Conservation (phyloP, 2,797 vertebrate genomes). For the Leptodactylus fallax region DNA sequence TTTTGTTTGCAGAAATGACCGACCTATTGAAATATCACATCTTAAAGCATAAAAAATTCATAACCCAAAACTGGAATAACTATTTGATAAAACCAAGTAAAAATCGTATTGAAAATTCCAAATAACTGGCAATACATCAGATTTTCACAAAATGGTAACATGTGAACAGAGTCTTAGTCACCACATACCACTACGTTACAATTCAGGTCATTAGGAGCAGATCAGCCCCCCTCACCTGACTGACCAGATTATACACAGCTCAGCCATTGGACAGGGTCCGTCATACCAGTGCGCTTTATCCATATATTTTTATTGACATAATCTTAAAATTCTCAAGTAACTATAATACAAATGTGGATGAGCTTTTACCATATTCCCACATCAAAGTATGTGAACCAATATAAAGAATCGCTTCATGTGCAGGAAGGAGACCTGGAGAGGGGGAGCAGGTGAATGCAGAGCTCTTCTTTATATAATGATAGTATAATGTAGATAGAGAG, state of each 20-base stretch:
- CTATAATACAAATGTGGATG: neutral
- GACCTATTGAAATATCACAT: no score
- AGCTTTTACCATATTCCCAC: neutral
- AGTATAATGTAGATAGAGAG: no score
- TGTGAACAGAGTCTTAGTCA: neutral
- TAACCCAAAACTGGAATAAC: no score
- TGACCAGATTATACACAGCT: neutral
- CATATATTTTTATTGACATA: constrained; percentile 1
- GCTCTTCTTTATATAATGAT: no score
- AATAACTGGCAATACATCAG: no score
- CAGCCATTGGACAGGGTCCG: neutral
- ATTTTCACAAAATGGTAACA: no score
- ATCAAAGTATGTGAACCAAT: neutral
- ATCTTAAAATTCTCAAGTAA: neutral
- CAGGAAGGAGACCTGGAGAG: neutral
- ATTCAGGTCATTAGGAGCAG: neutral
- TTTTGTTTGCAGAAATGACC: no score
- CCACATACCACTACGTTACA: neutral
- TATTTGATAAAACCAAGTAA: no score
- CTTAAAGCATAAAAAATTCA: no score
- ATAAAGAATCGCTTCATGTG: neutral
- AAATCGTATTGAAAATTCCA: no score
- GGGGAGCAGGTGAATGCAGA: neutral
- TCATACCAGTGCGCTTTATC: neutral
- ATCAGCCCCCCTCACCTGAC: neutral